Conservation (phyloP, 2,888 invertebrate species). For the Drosophila mulleri region DNA sequence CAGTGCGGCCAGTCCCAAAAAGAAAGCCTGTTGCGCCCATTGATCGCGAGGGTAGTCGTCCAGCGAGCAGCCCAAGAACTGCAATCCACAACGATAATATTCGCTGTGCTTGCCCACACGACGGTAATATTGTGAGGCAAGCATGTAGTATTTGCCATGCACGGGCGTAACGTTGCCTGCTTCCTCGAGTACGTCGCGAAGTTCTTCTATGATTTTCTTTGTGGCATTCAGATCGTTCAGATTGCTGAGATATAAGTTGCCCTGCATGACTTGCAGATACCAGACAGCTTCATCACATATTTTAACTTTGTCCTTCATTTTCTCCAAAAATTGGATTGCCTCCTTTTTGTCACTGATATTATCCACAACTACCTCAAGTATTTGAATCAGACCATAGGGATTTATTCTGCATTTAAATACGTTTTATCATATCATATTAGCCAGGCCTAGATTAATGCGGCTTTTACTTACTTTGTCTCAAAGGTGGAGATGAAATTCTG, state of each 20-base stretch:
- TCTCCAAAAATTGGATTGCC: slow-evolving; percentile 94
- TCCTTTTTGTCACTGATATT: slow-evolving; percentile 93
- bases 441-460: neutral
- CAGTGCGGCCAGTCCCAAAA: slow-evolving; percentile 96
- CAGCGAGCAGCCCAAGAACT: slow-evolving; percentile 91
- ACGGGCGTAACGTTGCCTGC: slow-evolving; percentile 97
- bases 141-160: slow-evolving; percentile 96
- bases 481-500: slow-evolving; percentile 96
- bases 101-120: slow-evolving; percentile 93
- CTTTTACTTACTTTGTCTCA: slow-evolving; percentile 93
- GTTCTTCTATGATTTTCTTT: slow-evolving; percentile 94
- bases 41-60: slow-evolving; percentile 88
- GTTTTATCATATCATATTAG: neutral
- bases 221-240: slow-evolving; percentile 91
- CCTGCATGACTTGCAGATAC: slow-evolving; percentile 89
- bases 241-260: slow-evolving; percentile 92
- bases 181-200: slow-evolving; percentile 93
- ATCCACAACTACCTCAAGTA: slow-evolving; percentile 90
- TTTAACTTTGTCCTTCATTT: slow-evolving; percentile 94
- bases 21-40: slow-evolving; percentile 93
- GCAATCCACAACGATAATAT: slow-evolving; percentile 97
- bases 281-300: slow-evolving; percentile 94
- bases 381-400: slow-evolving; percentile 95
- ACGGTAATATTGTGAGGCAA: slow-evolving; percentile 96
- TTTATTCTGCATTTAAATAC: slow-evolving; percentile 91